Evolutionary conservation across 2,113 vertebrate genomes (phyloP).

Genomic region (Circaetus cinerascens): DNA sequence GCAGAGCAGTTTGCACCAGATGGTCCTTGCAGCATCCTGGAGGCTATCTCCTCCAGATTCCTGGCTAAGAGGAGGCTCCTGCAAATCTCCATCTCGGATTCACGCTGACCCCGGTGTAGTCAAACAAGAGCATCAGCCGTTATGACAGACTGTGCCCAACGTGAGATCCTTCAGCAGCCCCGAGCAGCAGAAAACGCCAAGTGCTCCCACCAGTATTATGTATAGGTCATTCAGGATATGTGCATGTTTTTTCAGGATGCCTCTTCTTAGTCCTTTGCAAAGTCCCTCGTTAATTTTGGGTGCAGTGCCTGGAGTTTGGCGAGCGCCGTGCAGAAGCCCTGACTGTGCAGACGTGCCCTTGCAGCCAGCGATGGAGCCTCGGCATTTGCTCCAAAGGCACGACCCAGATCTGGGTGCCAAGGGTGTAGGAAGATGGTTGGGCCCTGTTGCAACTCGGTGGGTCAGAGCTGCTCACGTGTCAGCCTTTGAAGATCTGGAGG

Average conservation of each 20-base stretch:
- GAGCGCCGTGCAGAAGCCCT: not conserved
- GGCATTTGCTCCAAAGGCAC: not conserved
- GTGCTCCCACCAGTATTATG: not conserved
- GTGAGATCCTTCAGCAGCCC: not conserved
- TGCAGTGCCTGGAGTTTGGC: not conserved
- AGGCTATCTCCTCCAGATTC: not conserved
- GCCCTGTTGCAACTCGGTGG: not conserved
- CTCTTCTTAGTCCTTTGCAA: not conserved
- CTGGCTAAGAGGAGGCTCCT: not conserved
- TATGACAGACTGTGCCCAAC: not conserved
- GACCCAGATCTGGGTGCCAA: not conserved
- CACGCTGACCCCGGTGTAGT: not conserved
- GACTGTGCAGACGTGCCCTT: not conserved
- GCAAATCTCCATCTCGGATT: not conserved
- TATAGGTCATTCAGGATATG: not conserved
- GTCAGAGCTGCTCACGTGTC: not conserved
- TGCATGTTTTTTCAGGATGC: not conserved
- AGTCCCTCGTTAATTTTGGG: not conserved
- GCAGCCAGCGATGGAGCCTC: not conserved
- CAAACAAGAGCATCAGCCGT: not conserved
- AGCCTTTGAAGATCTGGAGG: not conserved
- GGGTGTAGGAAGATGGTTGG: not conserved
- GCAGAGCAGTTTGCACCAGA: constrained; percentile 18
- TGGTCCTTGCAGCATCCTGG: constrained; percentile 11
- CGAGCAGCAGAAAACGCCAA: fast-evolving